These are phyloP conservation scores for Lithophane semibrunnea DNA, from an alignment of 2,888 invertebrate species.

Conservation along the genomic window DNA sequence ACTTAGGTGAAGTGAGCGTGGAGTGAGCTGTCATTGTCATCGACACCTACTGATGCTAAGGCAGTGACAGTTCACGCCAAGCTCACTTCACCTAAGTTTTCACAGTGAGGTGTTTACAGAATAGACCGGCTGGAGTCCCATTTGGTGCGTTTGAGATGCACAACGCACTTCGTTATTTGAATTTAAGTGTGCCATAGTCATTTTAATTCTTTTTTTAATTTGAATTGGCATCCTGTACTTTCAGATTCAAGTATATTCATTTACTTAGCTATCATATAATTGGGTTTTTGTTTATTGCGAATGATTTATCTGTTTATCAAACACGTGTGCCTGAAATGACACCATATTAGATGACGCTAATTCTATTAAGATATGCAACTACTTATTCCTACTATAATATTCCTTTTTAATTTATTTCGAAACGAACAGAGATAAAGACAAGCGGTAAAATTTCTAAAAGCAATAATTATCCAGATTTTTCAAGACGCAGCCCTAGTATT, in stretches of 20 bases:
- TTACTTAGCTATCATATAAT: background rate
- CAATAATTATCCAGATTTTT: background rate
- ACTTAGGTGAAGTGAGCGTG: no score
- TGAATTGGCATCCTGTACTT: background rate
- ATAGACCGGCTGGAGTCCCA: background rate
- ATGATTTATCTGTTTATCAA: background rate
- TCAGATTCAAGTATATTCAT: background rate
- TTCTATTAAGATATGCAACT: background rate
- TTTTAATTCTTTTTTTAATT: background rate
- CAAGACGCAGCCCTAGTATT: slow-evolving; percentile 36
- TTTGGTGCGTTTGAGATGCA: no score
- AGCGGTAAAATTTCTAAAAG: background rate
- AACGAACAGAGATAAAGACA: no score
- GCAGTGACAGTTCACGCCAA: no score
- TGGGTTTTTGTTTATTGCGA: background rate
- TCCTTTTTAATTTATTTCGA: background rate
- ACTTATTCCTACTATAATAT: no score
- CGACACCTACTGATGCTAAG: no score
- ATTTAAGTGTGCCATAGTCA: background rate
- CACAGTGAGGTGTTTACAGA: no score
- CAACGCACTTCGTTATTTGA: background rate
- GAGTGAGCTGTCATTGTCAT: no score
- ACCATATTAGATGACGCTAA: background rate
- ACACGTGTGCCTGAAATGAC: background rate
- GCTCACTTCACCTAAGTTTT: no score